Evolutionary conservation across 2,888 invertebrate genomes (phyloP).

Genomic region (Zootermopsis nevadensis): DNA sequence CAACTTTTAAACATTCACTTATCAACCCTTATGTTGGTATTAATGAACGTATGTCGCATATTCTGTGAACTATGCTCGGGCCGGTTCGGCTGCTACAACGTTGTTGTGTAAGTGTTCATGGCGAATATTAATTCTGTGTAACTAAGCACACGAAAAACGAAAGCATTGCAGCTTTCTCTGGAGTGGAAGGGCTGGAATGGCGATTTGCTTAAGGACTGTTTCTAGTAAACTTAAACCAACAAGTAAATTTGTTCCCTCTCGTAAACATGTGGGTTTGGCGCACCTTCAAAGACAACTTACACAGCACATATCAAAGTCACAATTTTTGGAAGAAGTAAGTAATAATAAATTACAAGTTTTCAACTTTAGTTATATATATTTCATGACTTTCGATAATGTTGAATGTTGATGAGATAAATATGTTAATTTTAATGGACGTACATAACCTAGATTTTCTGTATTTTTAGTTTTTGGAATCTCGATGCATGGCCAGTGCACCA

Average conservation of each 20-base stretch:
- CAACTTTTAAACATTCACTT: too few relatives aligned
- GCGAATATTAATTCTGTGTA: neutral
- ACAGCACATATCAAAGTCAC: slow-evolving; percentile 61
- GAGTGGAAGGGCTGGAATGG: slow-evolving; percentile 61
- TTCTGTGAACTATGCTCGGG: too few relatives aligned
- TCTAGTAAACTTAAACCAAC: slow-evolving; percentile 69
- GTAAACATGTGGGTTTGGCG: slow-evolving; percentile 64
- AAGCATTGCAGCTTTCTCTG: neutral
- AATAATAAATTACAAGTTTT: neutral
- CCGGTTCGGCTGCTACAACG: too few relatives aligned
- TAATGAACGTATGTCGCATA: too few relatives aligned
- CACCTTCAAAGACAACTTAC: slow-evolving; percentile 67
- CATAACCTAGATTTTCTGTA: neutral
- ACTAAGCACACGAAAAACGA: neutral
- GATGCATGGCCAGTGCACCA: neutral
- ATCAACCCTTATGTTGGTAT: too few relatives aligned
- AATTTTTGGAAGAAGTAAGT: slow-evolving; percentile 69
- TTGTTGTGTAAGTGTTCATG: slow-evolving; percentile 8
- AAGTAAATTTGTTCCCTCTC: slow-evolving; percentile 67
- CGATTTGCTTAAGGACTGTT: slow-evolving; percentile 69
- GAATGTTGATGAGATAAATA: neutral
- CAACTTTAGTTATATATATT: too few relatives aligned
- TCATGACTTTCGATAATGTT: neutral
- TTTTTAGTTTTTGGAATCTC: neutral
- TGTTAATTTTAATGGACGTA: neutral